Evolutionary conservation across 2,888 invertebrate species (phyloP).

Genomic region (Eupeodes luniger): DNA sequence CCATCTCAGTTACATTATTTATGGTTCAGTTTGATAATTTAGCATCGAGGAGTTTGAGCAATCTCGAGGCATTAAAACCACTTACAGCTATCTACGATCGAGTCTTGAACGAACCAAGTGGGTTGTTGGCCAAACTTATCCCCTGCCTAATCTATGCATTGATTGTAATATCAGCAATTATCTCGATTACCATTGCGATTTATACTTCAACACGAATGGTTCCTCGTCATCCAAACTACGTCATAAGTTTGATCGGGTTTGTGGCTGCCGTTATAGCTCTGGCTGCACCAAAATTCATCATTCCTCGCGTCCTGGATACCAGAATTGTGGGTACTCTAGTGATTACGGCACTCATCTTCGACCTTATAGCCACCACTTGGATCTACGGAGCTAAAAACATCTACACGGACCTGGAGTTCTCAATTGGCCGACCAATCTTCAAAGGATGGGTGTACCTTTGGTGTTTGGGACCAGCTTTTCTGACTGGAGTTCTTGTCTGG

Average conservation of each 20-base stretch:
- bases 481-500: conserved; percentile 83
- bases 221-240: conserved; percentile 83
- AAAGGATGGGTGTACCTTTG: conserved; percentile 83
- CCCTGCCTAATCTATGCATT: conserved; percentile 81
- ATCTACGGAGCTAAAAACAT: conserved; percentile 84
- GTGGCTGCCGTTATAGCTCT: conserved; percentile 82
- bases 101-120: conserved; percentile 79
- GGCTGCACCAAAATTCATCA: conserved; percentile 82
- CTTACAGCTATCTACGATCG: conserved; percentile 83
- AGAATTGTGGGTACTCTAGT: conserved; percentile 83
- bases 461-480: conserved; percentile 82
- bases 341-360: conserved; percentile 83
- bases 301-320: conserved; percentile 82
- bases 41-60: conserved; percentile 78
- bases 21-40: conserved; percentile 83
- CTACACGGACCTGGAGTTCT: conserved; percentile 84
- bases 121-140: conserved; percentile 79
- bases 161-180: conserved; percentile 82
- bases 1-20: conserved; percentile 83
- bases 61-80: conserved; percentile 82
- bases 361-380: conserved; percentile 83
- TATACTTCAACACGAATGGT: conserved; percentile 83
- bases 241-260: conserved; percentile 82
- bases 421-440: conserved; percentile 83
- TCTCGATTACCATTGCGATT: conserved; percentile 82